Conservation (phyloP, 2,888 invertebrate species). For the Azorinus chamasolen region DNA sequence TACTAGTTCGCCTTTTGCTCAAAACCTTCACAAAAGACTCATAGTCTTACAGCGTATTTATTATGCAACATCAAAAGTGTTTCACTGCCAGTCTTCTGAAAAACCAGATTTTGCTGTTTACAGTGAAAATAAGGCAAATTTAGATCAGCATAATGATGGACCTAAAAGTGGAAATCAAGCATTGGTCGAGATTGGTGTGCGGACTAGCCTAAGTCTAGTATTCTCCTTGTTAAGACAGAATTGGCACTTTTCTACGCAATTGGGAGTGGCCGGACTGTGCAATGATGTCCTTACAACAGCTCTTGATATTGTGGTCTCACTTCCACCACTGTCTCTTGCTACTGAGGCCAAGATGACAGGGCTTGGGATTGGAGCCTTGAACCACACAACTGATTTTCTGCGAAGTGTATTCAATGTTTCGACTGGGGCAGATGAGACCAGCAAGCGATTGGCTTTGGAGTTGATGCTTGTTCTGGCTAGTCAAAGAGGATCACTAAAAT, state of each 20-base stretch:
- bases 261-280: constrained; percentile 87
- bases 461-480: constrained; percentile 88
- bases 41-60: constrained; percentile 89
- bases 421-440: constrained; percentile 87
- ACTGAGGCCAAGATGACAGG: constrained; percentile 89
- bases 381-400: constrained; percentile 87
- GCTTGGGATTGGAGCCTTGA: constrained; percentile 87
- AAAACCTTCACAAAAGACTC: constrained; percentile 88
- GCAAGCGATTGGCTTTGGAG: constrained; percentile 87
- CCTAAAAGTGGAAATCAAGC: constrained; percentile 86
- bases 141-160: neutral
- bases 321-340: constrained; percentile 89
- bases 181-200: constrained; percentile 89
- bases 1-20: constrained; percentile 89
- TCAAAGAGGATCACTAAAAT: constrained; percentile 89
- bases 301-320: constrained; percentile 88
- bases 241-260: constrained; percentile 86
- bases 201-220: constrained; percentile 89
- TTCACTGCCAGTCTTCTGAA: constrained; percentile 84
- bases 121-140: constrained; percentile 41
- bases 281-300: constrained; percentile 89
- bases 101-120: neutral
- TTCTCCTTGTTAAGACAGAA: constrained; percentile 89
- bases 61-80: constrained; percentile 88
- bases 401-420: constrained; percentile 88